phyloP scores from a whole-genome alignment of 2,797 vertebrate genomes.

The Platyrinchus mystaceus region DNA sequence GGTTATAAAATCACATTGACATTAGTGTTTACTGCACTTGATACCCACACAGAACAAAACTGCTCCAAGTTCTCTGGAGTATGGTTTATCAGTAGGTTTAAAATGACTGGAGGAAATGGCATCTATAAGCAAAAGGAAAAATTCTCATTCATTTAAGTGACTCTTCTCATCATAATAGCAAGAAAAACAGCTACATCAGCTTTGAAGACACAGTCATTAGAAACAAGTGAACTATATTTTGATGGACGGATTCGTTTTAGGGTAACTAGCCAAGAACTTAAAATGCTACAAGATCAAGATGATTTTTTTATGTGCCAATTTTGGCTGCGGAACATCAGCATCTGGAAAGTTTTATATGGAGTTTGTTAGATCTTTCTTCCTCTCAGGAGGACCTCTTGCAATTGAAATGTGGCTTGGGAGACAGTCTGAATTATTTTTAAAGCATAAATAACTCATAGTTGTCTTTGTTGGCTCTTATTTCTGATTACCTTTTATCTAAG shows the following conservation, averaged over 20 bases:
- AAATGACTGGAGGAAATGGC: neutral
- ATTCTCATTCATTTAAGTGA: accelerated
- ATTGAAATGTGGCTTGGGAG: neutral
- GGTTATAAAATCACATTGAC: neutral
- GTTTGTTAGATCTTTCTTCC: accelerated
- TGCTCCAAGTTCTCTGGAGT: neutral
- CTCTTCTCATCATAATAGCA: neutral
- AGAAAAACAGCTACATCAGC: neutral
- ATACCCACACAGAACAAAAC: neutral
- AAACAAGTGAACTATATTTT: neutral
- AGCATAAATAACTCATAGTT: neutral
- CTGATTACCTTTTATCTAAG: neutral
- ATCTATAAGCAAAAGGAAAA: neutral
- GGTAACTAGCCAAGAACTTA: neutral
- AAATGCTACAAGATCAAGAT: neutral
- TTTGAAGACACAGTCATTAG: neutral
- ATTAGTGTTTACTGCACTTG: neutral
- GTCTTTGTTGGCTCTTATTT: neutral
- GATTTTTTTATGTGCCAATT: neutral
- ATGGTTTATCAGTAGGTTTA: neutral
- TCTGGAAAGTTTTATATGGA: neutral
- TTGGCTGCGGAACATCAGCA: neutral
- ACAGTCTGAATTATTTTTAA: neutral
- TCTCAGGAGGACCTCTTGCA: neutral
- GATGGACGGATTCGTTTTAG: neutral